Evolutionary conservation across 2,797 vertebrate species (phyloP).

Genomic region (Psittacula echo): DNA sequence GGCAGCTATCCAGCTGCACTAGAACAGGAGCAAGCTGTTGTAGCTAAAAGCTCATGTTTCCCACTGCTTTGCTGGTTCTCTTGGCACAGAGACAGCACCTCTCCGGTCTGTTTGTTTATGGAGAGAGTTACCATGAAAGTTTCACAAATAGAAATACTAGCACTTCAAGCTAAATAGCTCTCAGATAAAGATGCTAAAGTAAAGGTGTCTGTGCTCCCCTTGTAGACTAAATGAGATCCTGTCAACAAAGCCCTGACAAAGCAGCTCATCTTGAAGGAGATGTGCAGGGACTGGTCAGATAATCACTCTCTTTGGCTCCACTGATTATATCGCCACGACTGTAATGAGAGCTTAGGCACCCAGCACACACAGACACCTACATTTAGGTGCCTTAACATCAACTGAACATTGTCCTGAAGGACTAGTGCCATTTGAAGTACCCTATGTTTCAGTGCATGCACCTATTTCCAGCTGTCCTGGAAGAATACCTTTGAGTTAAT

Average conservation of each 20-base stretch:
- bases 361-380: background rate
- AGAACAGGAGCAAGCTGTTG: background rate
- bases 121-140: background rate
- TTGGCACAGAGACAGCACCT: background rate
- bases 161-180: background rate
- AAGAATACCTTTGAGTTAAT: background rate
- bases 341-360: conserved; percentile 7
- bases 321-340: background rate
- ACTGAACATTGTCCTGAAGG: background rate
- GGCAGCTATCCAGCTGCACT: background rate
- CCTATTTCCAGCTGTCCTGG: background rate
- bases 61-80: background rate
- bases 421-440: background rate
- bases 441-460: background rate
- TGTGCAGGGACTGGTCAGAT: conserved; percentile 19
- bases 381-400: conserved; percentile 2
- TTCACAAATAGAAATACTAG: background rate
- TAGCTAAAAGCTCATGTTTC: background rate
- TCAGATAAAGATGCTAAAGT: background rate
- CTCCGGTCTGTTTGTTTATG: background rate
- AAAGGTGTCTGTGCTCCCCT: background rate
- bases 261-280: background rate
- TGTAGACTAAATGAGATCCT: background rate
- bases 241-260: background rate
- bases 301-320: background rate